Evolutionary conservation across 2,113 vertebrate genomes (phyloP).

Genomic region (Mola mola): DNA sequence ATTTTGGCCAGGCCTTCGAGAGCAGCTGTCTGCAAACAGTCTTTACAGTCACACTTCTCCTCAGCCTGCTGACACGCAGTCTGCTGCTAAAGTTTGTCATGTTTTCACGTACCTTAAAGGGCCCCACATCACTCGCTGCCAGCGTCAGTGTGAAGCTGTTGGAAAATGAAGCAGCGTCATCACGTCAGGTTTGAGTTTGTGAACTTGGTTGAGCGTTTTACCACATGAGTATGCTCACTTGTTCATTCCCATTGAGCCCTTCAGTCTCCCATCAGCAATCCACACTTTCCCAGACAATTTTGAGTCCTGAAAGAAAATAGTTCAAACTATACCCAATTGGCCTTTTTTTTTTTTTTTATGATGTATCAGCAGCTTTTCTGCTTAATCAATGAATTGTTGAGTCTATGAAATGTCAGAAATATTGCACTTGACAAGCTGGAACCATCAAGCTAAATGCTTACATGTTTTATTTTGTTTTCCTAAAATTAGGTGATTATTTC

Average conservation of each 20-base stretch:
- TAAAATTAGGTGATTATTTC: background rate
- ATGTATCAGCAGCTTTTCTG: background rate
- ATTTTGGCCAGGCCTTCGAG: rapidly evolving
- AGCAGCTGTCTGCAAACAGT: constrained; percentile 48
- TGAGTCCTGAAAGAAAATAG: constrained; percentile 47
- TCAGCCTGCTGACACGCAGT: too few relatives aligned
- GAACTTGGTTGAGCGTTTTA: background rate
- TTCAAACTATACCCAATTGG: background rate
- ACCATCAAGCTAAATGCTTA: background rate
- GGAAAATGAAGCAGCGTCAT: background rate
- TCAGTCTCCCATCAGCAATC: constrained; percentile 35
- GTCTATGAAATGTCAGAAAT: too few relatives aligned
- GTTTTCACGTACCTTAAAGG: constrained; percentile 61
- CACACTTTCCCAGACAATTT: constrained; percentile 30
- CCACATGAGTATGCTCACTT: constrained; percentile 53
- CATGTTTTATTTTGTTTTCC: background rate
- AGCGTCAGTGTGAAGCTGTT: constrained; percentile 65
- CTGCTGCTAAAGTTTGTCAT: background rate
- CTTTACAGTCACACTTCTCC: background rate
- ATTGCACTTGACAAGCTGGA: too few relatives aligned
- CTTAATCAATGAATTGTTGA: background rate
- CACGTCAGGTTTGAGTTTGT: background rate
- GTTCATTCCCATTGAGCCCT: constrained; percentile 46
- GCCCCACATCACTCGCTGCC: constrained; percentile 55
- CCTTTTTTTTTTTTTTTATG: background rate